Conservation (phyloP, 2,888 invertebrate genomes). For the Acronicta aceris region DNA sequence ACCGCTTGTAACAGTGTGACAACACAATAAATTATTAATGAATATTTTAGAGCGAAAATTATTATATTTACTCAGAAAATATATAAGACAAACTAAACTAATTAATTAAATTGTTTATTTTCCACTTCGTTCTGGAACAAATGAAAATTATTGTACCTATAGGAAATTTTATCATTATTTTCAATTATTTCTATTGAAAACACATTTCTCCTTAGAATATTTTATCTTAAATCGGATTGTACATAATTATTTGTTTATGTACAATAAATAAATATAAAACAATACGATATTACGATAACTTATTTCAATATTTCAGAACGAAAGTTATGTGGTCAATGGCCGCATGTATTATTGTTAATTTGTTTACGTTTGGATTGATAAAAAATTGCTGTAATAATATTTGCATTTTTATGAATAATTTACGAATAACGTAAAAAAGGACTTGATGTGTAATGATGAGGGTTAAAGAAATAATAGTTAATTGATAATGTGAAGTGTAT, state of each 20-base stretch:
- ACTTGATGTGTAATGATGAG: slow-evolving; percentile 9
- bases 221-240: no score
- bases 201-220: no score
- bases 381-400: slow-evolving; percentile 32
- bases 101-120: no score
- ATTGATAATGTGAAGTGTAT: slow-evolving; percentile 39
- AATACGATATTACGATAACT: no score
- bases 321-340: slow-evolving; percentile 66
- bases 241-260: no score
- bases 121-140: slow-evolving; percentile 15
- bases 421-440: slow-evolving; percentile 12
- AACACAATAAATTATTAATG: no score
- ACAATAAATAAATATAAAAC: no score
- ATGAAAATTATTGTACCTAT: neutral
- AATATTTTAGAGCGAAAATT: no score
- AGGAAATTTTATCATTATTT: no score
- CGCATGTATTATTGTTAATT: slow-evolving; percentile 74
- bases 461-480: slow-evolving; percentile 9
- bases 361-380: slow-evolving; percentile 71
- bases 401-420: slow-evolving; percentile 22
- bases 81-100: no score
- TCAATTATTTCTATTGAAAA: no score
- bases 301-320: slow-evolving; percentile 45
- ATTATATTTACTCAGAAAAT: no score
- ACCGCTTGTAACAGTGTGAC: neutral